Evolutionary conservation across 2,888 invertebrate species (phyloP).

Genomic region (Penaeus monodon): DNA sequence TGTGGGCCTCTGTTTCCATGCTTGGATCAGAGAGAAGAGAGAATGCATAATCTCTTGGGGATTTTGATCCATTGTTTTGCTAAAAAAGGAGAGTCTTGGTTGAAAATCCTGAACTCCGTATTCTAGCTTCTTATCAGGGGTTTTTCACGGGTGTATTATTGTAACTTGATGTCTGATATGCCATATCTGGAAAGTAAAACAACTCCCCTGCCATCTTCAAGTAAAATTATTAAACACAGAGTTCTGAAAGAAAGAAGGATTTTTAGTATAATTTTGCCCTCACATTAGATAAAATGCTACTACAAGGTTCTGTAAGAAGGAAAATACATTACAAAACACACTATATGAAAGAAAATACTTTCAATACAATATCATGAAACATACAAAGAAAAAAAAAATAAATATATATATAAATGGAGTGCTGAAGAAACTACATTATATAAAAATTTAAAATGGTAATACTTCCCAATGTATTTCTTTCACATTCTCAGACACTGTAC

Average conservation of each 20-base stretch:
- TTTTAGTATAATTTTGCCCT: not conserved
- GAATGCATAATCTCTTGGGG: constrained; percentile 58
- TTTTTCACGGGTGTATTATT: not conserved
- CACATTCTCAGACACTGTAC: no score
- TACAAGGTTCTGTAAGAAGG: no score
- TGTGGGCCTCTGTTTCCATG: constrained; percentile 49
- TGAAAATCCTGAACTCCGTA: not conserved
- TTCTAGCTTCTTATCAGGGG: not conserved
- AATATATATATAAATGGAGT: no score
- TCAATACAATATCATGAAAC: no score
- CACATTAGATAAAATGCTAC: no score
- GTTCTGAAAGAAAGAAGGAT: constrained; percentile 2
- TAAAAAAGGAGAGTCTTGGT: not conserved
- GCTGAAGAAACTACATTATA: no score
- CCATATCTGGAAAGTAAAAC: no score
- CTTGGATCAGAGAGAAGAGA: constrained; percentile 47
- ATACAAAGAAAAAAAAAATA: no score
- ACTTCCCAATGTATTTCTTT: no score
- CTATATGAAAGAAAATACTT: no score
- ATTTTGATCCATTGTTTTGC: constrained; percentile 46
- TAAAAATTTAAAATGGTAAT: no score
- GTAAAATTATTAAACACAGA: not conserved
- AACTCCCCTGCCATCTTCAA: not conserved
- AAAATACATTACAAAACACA: no score
- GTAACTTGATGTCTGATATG: not conserved